These are phyloP conservation scores for Okapia johnstoni DNA, from an alignment of 2,113 vertebrate species.

Conservation along the genomic window DNA sequence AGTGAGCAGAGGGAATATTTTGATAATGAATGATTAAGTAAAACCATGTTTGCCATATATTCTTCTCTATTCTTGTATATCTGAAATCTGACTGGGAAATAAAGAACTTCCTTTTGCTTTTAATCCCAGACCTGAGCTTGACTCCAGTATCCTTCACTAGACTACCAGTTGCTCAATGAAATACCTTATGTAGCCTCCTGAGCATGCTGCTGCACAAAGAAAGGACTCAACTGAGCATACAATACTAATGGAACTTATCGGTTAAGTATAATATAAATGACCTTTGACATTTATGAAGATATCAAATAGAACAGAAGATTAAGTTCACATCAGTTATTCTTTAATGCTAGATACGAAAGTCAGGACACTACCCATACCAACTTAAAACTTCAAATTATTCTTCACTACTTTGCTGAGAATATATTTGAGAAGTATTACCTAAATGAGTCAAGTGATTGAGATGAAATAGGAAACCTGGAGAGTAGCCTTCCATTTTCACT, in stretches of 20 bases:
- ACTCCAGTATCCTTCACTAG: neutral
- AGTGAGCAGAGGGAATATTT: neutral
- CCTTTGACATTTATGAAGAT: constrained; percentile 25
- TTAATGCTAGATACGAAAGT: constrained; percentile 55
- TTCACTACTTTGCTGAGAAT: neutral
- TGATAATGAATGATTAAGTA: neutral
- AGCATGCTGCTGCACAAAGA: neutral
- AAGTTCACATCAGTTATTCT: constrained; percentile 28
- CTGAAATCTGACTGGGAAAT: neutral
- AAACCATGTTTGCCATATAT: neutral
- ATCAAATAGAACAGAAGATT: constrained; percentile 72
- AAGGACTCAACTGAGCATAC: constrained; percentile 2
- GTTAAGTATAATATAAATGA: constrained; percentile 24
- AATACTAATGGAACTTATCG: neutral
- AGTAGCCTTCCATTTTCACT: constrained; percentile 8
- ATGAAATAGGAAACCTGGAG: neutral
- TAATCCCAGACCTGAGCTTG: neutral
- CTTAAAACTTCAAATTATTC: neutral
- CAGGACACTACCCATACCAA: neutral
- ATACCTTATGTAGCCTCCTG: neutral
- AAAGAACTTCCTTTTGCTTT: constrained; percentile 14
- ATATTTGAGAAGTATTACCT: neutral
- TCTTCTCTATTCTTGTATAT: neutral
- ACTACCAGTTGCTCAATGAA: neutral
- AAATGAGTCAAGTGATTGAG: neutral